Conservation (phyloP, 2,797 vertebrate genomes). For the Tragopan temminckii region DNA sequence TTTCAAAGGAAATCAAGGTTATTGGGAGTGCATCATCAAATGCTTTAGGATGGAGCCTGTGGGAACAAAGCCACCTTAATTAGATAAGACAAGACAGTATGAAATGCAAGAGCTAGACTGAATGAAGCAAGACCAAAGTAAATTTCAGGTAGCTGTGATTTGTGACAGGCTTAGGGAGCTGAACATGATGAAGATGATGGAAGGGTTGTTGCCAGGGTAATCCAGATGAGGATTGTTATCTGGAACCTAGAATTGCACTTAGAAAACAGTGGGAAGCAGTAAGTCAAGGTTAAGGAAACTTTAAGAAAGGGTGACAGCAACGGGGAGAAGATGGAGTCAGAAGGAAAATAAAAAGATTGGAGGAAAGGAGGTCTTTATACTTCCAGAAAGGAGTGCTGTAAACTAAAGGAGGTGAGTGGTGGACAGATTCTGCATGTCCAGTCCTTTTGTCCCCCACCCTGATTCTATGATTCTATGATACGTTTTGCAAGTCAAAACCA, state of each 20-base stretch:
- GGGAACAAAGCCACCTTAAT: not conserved
- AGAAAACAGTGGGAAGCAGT: not conserved
- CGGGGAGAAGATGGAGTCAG: not conserved
- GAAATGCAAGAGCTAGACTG: not conserved
- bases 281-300: conserved; percentile 50
- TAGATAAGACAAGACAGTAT: not conserved
- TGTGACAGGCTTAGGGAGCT: not conserved
- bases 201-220: conserved; percentile 53
- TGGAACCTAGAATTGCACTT: not conserved
- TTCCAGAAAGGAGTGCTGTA: not conserved
- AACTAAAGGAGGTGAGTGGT: not conserved
- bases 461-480: not conserved
- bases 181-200: not conserved
- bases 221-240: conserved; percentile 4
- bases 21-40: not conserved
- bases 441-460: not conserved
- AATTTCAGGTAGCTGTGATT: not conserved
- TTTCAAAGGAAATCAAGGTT: not conserved
- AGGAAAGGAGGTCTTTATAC: not conserved
- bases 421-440: not conserved
- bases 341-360: not conserved
- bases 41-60: not conserved
- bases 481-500: not conserved
- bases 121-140: not conserved
- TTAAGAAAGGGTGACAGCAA: not conserved